phyloP scores from a whole-genome alignment of 2,888 invertebrate species.

The Sabatieria punctata region DNA sequence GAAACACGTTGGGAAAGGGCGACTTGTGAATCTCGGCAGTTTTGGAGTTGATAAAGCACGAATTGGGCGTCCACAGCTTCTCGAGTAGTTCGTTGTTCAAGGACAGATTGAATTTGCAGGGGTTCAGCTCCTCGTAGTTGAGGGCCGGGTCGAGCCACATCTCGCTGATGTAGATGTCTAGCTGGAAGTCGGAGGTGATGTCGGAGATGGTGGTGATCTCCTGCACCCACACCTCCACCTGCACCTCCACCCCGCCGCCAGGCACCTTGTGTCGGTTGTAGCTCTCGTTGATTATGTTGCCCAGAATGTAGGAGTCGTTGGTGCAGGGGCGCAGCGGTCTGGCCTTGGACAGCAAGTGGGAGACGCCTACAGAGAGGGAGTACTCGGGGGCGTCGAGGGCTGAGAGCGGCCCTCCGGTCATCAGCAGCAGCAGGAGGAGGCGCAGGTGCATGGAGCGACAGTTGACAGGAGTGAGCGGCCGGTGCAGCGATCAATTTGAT shows the following conservation, averaged over 20 bases:
- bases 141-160: constrained; percentile 29
- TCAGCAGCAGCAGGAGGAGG: too few relatives aligned
- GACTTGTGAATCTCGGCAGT: constrained; percentile 28
- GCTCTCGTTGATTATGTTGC: background rate
- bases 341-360: background rate
- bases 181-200: constrained; percentile 15
- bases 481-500: too few relatives aligned
- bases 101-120: constrained; percentile 29
- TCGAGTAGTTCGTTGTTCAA: constrained; percentile 23
- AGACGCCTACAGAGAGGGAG: too few relatives aligned
- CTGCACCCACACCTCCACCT: constrained; percentile 12
- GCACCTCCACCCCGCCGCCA: constrained; percentile 6
- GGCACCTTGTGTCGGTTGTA: constrained; percentile 8
- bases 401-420: too few relatives aligned
- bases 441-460: too few relatives aligned
- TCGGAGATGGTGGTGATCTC: constrained; percentile 12
- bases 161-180: constrained; percentile 31
- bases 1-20: constrained; percentile 30
- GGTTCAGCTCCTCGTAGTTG: constrained; percentile 22
- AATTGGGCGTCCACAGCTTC: constrained; percentile 21
- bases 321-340: background rate
- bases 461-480: too few relatives aligned
- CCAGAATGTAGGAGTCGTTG: constrained; percentile 3
- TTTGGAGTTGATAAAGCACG: constrained; percentile 30
- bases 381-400: too few relatives aligned